Conservation (phyloP, 2,888 invertebrate species). For the Molanna angustata region DNA sequence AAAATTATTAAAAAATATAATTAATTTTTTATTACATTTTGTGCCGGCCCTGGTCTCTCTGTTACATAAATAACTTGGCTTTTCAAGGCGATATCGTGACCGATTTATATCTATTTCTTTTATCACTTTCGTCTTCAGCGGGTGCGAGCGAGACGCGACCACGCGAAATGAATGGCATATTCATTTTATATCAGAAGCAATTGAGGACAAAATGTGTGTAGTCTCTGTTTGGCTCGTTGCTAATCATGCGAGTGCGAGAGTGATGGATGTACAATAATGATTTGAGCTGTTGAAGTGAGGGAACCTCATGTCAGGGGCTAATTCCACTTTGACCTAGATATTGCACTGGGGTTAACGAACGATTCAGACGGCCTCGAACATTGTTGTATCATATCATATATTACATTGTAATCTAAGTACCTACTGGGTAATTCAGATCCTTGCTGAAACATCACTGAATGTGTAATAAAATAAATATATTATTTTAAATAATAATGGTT, state of each 20-base stretch:
- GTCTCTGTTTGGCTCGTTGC: conserved; percentile 13
- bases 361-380: conserved; percentile 53
- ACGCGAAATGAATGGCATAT: conserved; percentile 25
- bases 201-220: conserved; percentile 12
- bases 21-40: not conserved
- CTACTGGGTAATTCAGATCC: too few relatives aligned
- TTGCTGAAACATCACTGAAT: too few relatives aligned
- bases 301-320: conserved; percentile 48
- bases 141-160: conserved; percentile 28
- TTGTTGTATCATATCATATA: too few relatives aligned
- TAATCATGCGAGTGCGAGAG: conserved; percentile 18
- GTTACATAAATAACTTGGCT: conserved; percentile 17
- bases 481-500: too few relatives aligned
- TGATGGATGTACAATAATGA: conserved; percentile 30
- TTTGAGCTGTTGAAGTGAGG: conserved; percentile 14
- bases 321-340: conserved; percentile 66
- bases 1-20: too few relatives aligned
- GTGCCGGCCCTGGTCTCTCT: not conserved
- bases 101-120: conserved; percentile 25
- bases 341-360: conserved; percentile 57
- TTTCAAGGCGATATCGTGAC: conserved; percentile 34
- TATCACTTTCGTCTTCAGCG: conserved; percentile 23
- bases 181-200: conserved; percentile 16
- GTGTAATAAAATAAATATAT: too few relatives aligned
- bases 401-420: too few relatives aligned